Conservation (phyloP, 2,797 vertebrate genomes). For the Eleutherodactylus coqui region DNA sequence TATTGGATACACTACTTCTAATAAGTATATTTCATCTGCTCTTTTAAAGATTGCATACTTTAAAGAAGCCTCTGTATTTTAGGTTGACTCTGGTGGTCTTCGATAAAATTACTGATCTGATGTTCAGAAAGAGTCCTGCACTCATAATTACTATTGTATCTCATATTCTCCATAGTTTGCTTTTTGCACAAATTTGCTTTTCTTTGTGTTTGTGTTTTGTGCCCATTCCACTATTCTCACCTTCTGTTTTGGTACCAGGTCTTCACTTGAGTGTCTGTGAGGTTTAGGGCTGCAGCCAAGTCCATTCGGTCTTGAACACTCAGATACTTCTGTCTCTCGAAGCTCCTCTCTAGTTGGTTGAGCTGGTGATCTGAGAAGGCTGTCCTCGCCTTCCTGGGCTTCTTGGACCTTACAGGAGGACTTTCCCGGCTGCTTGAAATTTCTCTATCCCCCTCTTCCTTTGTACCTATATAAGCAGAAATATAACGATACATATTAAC, state of each 20-base stretch:
- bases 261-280: conserved; percentile 98
- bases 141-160: background rate
- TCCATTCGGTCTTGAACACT: conserved; percentile 99
- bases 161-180: background rate
- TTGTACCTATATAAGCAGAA: conserved; percentile 66
- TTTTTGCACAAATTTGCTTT: background rate
- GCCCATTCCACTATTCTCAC: conserved; percentile 72
- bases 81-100: background rate
- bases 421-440: conserved; percentile 97
- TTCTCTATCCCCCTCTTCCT: conserved; percentile 95
- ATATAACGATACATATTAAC: background rate
- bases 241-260: conserved; percentile 99
- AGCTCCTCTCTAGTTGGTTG: conserved; percentile 96
- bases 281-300: conserved; percentile 95
- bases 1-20: no score
- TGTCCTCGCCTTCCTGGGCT: conserved; percentile 96
- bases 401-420: conserved; percentile 92
- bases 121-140: background rate
- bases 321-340: conserved; percentile 96
- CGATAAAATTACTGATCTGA: background rate
- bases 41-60: background rate
- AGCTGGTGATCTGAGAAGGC: conserved; percentile 98
- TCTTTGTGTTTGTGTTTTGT: background rate
- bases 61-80: no score
- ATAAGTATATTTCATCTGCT: background rate